Conservation (phyloP, 30 jellyfish, hydroid and myxozoan genomes). For the Aurelia coerulea region DNA sequence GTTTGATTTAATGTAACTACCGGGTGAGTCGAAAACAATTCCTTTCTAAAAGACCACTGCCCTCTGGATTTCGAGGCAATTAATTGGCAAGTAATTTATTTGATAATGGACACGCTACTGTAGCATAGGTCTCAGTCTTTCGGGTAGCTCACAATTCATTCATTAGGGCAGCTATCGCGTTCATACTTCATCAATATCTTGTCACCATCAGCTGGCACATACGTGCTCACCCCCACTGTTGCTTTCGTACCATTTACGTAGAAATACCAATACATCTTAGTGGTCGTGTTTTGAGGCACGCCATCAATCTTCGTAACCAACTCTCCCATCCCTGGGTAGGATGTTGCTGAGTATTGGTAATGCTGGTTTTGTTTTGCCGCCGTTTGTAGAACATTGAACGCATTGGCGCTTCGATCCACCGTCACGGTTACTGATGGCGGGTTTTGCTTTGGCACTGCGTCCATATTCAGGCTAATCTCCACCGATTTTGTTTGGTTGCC, state of each 20-base stretch:
- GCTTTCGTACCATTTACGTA: constrained; percentile 25
- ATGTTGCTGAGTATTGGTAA: background rate
- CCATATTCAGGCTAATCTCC: constrained; percentile 2
- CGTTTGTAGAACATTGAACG: background rate
- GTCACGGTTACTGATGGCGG: background rate
- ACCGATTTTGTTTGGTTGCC: background rate
- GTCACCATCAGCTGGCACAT: background rate
- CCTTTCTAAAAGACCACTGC: too few relatives aligned
- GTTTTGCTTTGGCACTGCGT: background rate
- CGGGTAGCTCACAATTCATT: too few relatives aligned
- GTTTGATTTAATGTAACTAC: too few relatives aligned
- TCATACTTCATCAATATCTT: constrained; percentile 9
- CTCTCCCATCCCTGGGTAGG: constrained; percentile 3
- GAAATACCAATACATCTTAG: constrained; percentile 5
- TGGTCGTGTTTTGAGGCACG: background rate
- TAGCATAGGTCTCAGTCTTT: too few relatives aligned
- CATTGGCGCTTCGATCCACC: background rate
- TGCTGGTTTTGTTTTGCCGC: background rate
- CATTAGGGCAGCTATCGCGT: background rate
- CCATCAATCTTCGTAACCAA: background rate
- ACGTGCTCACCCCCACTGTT: constrained; percentile 8
- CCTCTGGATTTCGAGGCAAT: too few relatives aligned
- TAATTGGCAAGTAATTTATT: too few relatives aligned
- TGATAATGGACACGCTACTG: too few relatives aligned
- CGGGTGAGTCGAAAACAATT: too few relatives aligned